These are phyloP conservation scores for Tetramorium alpestre DNA, from an alignment of 1,140 invertebrate species.

Conservation along the genomic window DNA sequence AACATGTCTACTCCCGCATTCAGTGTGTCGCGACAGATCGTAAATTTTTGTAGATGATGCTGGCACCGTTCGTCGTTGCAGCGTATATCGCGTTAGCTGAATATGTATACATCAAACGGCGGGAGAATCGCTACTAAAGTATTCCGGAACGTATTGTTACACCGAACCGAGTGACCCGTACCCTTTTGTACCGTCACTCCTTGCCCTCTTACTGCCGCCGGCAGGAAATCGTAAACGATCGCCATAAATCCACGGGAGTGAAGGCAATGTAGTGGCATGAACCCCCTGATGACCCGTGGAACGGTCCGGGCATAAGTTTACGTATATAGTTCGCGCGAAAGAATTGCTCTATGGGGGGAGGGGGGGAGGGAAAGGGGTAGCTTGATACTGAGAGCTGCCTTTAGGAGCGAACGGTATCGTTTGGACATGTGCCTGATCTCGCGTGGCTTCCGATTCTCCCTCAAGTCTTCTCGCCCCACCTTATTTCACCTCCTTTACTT, in stretches of 20 bases:
- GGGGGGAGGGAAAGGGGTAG: neutral
- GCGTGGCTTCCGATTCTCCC: neutral
- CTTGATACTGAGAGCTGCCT: conserved; percentile 17
- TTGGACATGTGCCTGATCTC: conserved; percentile 56
- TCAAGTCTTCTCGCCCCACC: neutral
- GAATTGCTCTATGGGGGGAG: neutral
- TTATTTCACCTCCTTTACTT: neutral
- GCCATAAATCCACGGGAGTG: conserved; percentile 35
- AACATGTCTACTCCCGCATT: neutral
- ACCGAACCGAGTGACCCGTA: neutral
- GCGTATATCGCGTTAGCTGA: neutral
- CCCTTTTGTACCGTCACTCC: neutral
- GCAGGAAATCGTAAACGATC: conserved; percentile 52
- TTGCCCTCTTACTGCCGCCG: neutral
- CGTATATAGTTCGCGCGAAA: conserved; percentile 40
- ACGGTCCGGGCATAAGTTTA: conserved; percentile 32
- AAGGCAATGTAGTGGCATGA: conserved; percentile 28
- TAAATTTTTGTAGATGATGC: neutral
- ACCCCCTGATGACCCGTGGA: conserved; percentile 50
- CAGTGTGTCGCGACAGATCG: neutral
- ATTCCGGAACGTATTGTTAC: conserved; percentile 26
- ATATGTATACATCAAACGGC: neutral
- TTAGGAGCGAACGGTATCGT: conserved; percentile 49
- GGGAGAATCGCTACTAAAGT: conserved; percentile 1
- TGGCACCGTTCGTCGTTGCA: neutral